These are phyloP conservation scores for Condylostylus longicornis DNA, from an alignment of 1,140 invertebrate genomes.

Conservation along the genomic window DNA sequence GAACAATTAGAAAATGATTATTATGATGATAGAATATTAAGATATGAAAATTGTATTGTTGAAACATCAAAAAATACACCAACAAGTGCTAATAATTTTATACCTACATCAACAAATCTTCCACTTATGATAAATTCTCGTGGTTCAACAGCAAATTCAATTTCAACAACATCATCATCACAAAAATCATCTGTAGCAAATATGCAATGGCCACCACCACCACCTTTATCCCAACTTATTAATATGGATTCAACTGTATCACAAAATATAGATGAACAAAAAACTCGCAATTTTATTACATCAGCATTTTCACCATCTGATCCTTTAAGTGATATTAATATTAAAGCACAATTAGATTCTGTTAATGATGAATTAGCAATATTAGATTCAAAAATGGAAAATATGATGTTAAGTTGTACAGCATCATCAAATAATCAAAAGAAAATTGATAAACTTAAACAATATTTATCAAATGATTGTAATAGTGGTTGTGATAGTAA, in stretches of 20 bases:
- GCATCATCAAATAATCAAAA: no score
- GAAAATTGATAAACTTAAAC: no score
- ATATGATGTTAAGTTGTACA: conserved; percentile 18
- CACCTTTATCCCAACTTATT: background rate
- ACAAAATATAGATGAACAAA: background rate
- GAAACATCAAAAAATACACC: background rate
- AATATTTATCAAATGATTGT: background rate
- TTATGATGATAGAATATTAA: conserved; percentile 22
- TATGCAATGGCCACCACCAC: background rate
- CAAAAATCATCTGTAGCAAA: background rate
- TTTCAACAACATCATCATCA: background rate
- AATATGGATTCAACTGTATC: background rate
- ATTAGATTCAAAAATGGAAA: conserved; percentile 28
- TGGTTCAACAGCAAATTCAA: no score
- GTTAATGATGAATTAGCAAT: conserved; percentile 28
- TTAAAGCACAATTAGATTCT: conserved; percentile 19
- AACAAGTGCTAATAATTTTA: conserved; percentile 15
- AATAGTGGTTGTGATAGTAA: background rate
- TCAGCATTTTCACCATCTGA: background rate
- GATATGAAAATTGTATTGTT: conserved; percentile 22
- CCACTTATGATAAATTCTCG: no score
- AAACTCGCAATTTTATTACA: background rate
- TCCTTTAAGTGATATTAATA: conserved; percentile 3
- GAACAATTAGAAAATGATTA: conserved; percentile 12
- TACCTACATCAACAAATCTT: background rate